Conservation (phyloP, 2,888 invertebrate genomes). For the Melanostoma scalare region DNA sequence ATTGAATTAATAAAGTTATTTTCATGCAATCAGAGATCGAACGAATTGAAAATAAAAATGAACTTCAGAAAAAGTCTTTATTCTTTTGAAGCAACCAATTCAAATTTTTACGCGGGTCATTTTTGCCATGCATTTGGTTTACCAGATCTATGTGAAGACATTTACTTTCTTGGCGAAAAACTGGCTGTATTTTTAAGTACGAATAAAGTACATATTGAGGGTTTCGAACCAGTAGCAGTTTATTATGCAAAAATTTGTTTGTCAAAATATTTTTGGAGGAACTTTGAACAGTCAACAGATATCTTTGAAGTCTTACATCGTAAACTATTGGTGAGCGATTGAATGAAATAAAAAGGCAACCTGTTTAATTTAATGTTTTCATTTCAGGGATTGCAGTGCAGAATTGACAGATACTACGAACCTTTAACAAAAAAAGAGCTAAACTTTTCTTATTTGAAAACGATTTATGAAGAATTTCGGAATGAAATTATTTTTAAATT, state of each 20-base stretch:
- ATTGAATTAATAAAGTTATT: constrained; percentile 38
- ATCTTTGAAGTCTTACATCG: constrained; percentile 2
- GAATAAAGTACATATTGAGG: constrained; percentile 18
- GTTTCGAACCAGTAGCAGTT: constrained; percentile 43
- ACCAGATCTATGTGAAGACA: constrained; percentile 1
- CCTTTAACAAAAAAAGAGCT: too few relatives aligned
- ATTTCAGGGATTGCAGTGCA: too few relatives aligned
- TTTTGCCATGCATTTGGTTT: constrained; percentile 33
- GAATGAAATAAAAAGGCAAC: neutral
- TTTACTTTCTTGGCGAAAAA: constrained; percentile 51
- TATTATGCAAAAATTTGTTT: constrained; percentile 57
- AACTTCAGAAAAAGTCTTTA: neutral
- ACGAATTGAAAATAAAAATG: neutral
- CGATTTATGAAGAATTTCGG: too few relatives aligned
- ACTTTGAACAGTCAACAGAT: constrained; percentile 13
- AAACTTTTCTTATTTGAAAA: too few relatives aligned
- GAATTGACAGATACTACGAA: too few relatives aligned
- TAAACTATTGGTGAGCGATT: constrained; percentile 26
- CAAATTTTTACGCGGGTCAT: constrained; percentile 10
- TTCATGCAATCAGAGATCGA: constrained; percentile 39
- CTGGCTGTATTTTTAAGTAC: constrained; percentile 21
- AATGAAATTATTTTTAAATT: too few relatives aligned
- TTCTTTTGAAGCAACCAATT: neutral
- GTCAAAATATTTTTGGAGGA: constrained; percentile 39
- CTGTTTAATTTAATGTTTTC: too few relatives aligned